These are phyloP conservation scores for Morpho achilles DNA, from an alignment of 2,888 invertebrate genomes.

Conservation along the genomic window DNA sequence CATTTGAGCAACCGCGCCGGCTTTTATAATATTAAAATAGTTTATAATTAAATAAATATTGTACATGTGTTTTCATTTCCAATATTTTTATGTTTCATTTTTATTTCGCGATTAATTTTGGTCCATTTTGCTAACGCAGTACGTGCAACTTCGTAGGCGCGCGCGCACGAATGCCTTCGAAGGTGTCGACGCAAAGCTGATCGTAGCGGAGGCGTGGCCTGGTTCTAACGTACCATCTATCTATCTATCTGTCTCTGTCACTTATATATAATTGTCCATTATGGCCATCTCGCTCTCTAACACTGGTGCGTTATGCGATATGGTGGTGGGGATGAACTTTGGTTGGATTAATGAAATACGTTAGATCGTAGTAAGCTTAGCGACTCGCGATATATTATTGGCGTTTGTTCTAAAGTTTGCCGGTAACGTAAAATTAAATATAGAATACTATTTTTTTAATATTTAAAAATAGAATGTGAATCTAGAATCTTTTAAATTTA, in stretches of 20 bases:
- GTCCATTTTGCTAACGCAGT: conserved; percentile 38
- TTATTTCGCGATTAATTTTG: conserved; percentile 18
- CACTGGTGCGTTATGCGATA: conserved; percentile 61
- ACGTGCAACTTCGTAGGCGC: conserved; percentile 66
- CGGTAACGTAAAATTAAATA: too few species aligned
- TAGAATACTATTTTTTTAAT: too few species aligned
- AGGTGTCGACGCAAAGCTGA: conserved; percentile 66
- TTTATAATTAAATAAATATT: background rate
- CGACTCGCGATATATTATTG: conserved; percentile 15
- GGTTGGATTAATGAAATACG: conserved; percentile 72
- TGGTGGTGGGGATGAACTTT: conserved; percentile 72
- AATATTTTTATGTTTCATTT: conserved; percentile 12
- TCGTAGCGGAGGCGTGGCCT: conserved; percentile 64
- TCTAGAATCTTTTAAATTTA: too few species aligned
- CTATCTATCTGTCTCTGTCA: conserved; percentile 49
- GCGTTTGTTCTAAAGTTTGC: conserved; percentile 2
- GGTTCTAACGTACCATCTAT: conserved; percentile 74
- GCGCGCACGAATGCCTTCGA: conserved; percentile 73
- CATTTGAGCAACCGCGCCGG: background rate
- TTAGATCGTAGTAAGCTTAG: conserved; percentile 35
- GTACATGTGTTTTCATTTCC: conserved; percentile 6
- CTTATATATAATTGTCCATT: conserved; percentile 2
- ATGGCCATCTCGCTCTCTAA: conserved; percentile 52
- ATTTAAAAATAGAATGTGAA: too few species aligned
- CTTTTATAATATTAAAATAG: background rate